Evolutionary conservation across 1,140 invertebrate genomes (phyloP).

Genomic region (Phenacoccus solenopsis): DNA sequence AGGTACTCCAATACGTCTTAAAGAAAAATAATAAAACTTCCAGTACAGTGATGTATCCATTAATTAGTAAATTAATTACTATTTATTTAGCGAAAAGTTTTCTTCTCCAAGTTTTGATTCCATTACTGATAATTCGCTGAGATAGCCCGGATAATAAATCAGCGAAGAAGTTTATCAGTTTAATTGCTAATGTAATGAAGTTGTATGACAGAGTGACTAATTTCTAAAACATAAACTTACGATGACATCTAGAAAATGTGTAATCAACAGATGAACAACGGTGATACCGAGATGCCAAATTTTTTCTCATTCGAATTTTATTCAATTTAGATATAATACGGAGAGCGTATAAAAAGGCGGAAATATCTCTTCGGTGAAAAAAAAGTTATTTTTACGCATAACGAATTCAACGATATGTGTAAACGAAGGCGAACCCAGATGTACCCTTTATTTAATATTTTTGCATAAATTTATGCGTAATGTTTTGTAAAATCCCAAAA

Average conservation of each 20-base stretch:
- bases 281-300: not conserved
- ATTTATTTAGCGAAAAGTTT: not conserved
- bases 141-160: not conserved
- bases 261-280: not conserved
- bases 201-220: not conserved
- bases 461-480: not conserved
- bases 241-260: not conserved
- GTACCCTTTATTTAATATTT: not conserved
- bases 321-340: too few relatives aligned
- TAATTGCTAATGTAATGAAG: not conserved
- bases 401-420: too few relatives aligned
- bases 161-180: not conserved
- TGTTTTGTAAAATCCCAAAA: not conserved
- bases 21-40: not conserved
- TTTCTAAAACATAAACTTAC: not conserved
- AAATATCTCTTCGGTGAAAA: too few relatives aligned
- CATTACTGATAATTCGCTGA: not conserved
- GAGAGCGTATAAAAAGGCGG: too few relatives aligned
- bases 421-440: not conserved
- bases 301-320: too few relatives aligned
- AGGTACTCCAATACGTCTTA: too few relatives aligned
- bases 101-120: not conserved
- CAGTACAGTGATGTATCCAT: not conserved
- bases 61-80: not conserved
- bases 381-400: too few relatives aligned